Evolutionary conservation across 2,888 invertebrate genomes (phyloP).

Genomic region (Cephus rjabovi): DNA sequence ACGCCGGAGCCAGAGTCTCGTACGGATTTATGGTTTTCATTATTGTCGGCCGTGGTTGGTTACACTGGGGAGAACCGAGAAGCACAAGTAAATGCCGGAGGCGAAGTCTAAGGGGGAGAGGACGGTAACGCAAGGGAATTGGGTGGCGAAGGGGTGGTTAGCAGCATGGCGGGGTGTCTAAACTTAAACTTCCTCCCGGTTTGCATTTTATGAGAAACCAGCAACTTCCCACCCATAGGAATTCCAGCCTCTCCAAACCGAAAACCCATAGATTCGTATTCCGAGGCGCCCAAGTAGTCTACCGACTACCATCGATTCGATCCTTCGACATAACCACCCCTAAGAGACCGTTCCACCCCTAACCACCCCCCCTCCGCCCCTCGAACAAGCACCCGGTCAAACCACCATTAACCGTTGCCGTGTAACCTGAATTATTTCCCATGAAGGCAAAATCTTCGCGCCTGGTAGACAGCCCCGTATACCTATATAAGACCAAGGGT

Average conservation of each 20-base stretch:
- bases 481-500: no score
- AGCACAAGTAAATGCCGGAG: constrained; percentile 23
- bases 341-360: neutral
- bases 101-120: constrained; percentile 27
- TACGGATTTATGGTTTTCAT: constrained; percentile 77
- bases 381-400: constrained; percentile 31
- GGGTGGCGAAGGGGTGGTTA: constrained; percentile 19
- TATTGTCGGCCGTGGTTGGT: constrained; percentile 74
- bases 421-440: constrained; percentile 44
- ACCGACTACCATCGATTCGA: constrained; percentile 15
- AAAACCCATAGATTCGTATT: constrained; percentile 47
- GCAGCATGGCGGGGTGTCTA: constrained; percentile 33
- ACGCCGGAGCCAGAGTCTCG: constrained; percentile 68
- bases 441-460: no score
- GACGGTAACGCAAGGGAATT: constrained; percentile 19
- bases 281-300: constrained; percentile 14
- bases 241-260: constrained; percentile 47
- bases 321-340: neutral
- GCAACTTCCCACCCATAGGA: constrained; percentile 46
- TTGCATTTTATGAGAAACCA: constrained; percentile 64
- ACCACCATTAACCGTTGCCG: constrained; percentile 41
- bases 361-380: neutral
- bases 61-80: constrained; percentile 54
- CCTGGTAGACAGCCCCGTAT: no score
- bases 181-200: constrained; percentile 62